Base-by-base conservation (phyloP, 2,113 vertebrate species). In the Stictonetta naevosa region DNA sequence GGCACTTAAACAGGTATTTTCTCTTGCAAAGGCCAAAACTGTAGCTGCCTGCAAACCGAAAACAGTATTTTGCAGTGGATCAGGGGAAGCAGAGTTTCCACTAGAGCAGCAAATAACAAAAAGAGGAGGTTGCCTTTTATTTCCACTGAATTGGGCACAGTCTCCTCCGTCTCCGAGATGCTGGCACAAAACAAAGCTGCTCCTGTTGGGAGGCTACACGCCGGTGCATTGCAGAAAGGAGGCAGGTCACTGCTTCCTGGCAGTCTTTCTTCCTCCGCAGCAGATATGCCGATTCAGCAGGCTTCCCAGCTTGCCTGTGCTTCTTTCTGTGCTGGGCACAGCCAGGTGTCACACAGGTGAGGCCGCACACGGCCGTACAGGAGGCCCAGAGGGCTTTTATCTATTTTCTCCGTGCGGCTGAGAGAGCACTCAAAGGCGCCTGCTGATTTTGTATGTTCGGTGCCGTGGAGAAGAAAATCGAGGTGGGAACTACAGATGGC, bases 281-380 rank as follows among this genome's bases (percentile, higher is more conserved):
- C 58, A 75, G 94, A 96, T 29, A 40, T 34, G 95, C 34, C 1
- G 23, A 94, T 83, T 97, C 96, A 96, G 96, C 97, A 96, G 91
- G 59, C 86, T 93, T 75, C 80, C 90, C 77, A 46, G 42, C 92
- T 95, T 59, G 75, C 81, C 59, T 66, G 79, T 84, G 81, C 93
- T 96, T 44, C 44, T 91, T 95, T 94, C 96, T 83, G 89, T 55
- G 78, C 81, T 66, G 93, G 94, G 90, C 89, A 93, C 92, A 86
- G 92, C 87, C 96, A 96, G 97, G 95, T 96, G 96, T 93, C 96
- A 95, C 93, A 73, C 96, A 96, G 96, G 96, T 97, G 96, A 96
- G 77, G 82, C 3, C 87, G 91, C 85, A 93, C 87, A 60, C 0
- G 90, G 77, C 68, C 80, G 58, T 8, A 23, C 77, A 64, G 81